These are phyloP conservation scores for Doryteuthis pealeii DNA, from an alignment of 1,140 invertebrate species.

Conservation along the genomic window DNA sequence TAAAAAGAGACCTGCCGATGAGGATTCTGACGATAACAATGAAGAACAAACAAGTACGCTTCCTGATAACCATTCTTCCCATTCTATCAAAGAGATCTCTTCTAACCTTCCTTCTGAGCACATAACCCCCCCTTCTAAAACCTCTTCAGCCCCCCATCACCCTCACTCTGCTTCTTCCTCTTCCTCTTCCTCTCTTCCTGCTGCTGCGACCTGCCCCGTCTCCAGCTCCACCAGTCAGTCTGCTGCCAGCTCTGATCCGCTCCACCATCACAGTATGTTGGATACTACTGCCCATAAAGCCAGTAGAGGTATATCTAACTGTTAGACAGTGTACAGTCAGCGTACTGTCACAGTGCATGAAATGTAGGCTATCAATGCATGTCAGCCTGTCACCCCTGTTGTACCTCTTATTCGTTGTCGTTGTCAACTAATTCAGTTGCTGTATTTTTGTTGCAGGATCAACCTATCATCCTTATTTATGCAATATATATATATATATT, in stretches of 20 bases:
- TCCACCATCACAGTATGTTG: slow-evolving; percentile 7
- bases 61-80: slow-evolving; percentile 19
- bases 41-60: neutral
- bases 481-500: neutral
- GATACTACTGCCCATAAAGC: slow-evolving; percentile 8
- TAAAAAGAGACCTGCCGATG: slow-evolving; percentile 18
- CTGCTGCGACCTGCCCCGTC: neutral
- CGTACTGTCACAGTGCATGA: neutral
- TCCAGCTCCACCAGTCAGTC: slow-evolving; percentile 15
- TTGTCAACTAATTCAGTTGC: slow-evolving; percentile 12
- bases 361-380: slow-evolving; percentile 8
- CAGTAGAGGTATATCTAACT: slow-evolving; percentile 15
- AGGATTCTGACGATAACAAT: neutral
- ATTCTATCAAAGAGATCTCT: slow-evolving; percentile 15
- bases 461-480: neutral
- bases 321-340: slow-evolving; percentile 4
- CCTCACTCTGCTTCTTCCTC: neutral
- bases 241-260: slow-evolving; percentile 4
- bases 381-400: neutral
- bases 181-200: neutral
- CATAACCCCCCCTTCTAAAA: neutral
- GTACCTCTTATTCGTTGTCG: slow-evolving; percentile 1
- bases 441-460: slow-evolving; percentile 7
- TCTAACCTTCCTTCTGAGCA: neutral
- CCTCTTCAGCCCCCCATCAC: neutral